Evolutionary conservation across 1,140 invertebrate species (phyloP).

Genomic region (Antheraea mylitta): DNA sequence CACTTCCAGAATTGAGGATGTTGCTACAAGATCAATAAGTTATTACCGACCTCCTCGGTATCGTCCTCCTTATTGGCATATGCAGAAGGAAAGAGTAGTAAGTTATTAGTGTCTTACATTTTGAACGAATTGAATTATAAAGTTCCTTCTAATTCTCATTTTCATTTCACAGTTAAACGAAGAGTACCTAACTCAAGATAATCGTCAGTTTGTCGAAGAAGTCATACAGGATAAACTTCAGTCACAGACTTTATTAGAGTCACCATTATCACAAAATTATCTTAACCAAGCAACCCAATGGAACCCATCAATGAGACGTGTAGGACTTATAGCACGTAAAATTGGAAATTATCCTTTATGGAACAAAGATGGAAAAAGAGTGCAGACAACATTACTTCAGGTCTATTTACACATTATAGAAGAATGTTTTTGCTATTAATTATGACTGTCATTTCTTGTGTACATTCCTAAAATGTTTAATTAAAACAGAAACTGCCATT

Average conservation of each 20-base stretch:
- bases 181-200: conserved; percentile 88
- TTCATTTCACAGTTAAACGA: conserved; percentile 80
- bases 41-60: conserved; percentile 47
- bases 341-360: conserved; percentile 96
- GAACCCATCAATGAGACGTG: conserved; percentile 82
- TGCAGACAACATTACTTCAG: conserved; percentile 91
- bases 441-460: too few species aligned
- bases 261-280: conserved; percentile 72
- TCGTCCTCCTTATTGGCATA: conserved; percentile 64
- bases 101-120: conserved; percentile 18
- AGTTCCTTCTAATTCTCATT: conserved; percentile 13
- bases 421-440: too few species aligned
- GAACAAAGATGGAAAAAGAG: conserved; percentile 90
- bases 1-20: conserved; percentile 48
- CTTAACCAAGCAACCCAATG: conserved; percentile 81
- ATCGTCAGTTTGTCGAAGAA: conserved; percentile 91
- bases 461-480: too few species aligned
- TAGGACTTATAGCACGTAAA: conserved; percentile 94
- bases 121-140: too few species aligned
- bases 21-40: conserved; percentile 32
- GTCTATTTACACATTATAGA: conserved; percentile 63
- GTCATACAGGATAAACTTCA: conserved; percentile 84
- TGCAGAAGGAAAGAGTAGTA: conserved; percentile 61
- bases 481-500: too few species aligned
- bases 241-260: conserved; percentile 44